phyloP scores from a whole-genome alignment of 2,113 vertebrate species.

The Kryptolebias marmoratus region DNA sequence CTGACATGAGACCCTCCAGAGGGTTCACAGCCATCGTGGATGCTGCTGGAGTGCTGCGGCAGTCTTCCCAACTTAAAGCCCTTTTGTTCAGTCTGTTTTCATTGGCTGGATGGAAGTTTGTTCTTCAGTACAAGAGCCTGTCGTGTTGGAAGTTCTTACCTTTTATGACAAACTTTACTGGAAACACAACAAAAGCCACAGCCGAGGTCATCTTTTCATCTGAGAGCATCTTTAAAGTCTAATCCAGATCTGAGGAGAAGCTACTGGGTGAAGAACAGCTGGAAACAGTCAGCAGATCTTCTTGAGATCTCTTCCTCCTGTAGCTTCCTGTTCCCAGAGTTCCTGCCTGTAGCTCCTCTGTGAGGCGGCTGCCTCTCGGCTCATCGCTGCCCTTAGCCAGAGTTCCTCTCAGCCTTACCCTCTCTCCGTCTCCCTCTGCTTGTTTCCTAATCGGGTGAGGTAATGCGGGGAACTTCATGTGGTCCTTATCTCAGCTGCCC shows the following conservation, averaged over 20 bases:
- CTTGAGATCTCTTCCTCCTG: background rate
- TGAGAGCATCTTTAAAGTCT: conserved; percentile 12
- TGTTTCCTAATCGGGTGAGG: conserved; percentile 80
- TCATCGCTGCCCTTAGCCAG: conserved; percentile 27
- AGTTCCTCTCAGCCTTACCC: conserved; percentile 38
- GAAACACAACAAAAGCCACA: conserved; percentile 1
- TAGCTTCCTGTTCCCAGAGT: background rate
- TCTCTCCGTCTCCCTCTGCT: conserved; percentile 44
- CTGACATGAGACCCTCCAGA: conserved; percentile 59
- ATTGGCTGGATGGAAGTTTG: conserved; percentile 17
- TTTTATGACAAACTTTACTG: conserved; percentile 1
- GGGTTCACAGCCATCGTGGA: conserved; percentile 66
- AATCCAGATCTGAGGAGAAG: background rate
- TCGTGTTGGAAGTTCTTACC: conserved; percentile 3
- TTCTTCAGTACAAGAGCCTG: background rate
- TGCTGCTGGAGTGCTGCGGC: background rate
- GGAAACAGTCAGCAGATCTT: conserved; percentile 24
- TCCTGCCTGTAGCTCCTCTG: conserved; percentile 4
- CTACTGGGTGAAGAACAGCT: conserved; percentile 9
- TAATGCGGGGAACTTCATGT: conserved; percentile 80
- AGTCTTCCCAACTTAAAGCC: background rate
- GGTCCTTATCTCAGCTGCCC: conserved; percentile 76
- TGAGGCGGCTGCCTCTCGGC: conserved; percentile 14
- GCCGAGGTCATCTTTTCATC: conserved; percentile 29
- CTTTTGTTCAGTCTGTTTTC: conserved; percentile 7